Percentiles rank a stretch among this genome's conserved stretches.
phyloP scores from a whole-genome alignment of 2,888 invertebrate genomes.

The Cheilosia vernalis region DNA sequence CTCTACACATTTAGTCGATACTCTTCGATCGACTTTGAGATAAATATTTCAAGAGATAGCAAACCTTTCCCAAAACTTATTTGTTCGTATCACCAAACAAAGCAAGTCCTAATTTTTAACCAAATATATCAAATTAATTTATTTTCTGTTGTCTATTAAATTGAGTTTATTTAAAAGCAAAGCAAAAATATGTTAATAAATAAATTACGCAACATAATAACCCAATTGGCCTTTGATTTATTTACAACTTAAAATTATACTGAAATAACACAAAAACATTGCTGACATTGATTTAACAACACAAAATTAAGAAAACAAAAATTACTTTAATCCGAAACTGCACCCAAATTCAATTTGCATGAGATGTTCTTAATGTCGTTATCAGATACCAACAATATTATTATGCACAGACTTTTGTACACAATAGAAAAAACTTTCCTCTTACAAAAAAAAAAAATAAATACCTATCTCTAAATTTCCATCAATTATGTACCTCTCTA shows the following conservation, averaged over 20 bases:
- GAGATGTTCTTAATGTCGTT: conserved; percentile 65
- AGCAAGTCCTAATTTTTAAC: conserved; percentile 6
- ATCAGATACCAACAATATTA: conserved; percentile 7
- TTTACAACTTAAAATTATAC: background rate
- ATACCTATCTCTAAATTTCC: conserved; percentile 11
- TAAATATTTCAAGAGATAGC: background rate
- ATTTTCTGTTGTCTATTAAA: conserved; percentile 13
- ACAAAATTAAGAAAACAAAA: background rate
- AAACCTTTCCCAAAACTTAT: conserved; percentile 9
- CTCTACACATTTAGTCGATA: no score
- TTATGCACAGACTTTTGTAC: conserved; percentile 47
- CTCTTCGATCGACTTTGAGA: no score
- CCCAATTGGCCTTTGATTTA: conserved; percentile 47
- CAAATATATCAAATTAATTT: conserved; percentile 37
- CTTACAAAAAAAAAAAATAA: conserved; percentile 7
- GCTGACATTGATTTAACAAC: background rate
- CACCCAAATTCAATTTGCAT: conserved; percentile 48
- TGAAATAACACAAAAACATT: conserved; percentile 5
- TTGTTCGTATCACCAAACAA: background rate
- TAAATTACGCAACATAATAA: conserved; percentile 7
- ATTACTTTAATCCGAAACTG: conserved; percentile 8
- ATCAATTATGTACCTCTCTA: conserved; percentile 37
- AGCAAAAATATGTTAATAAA: conserved; percentile 27
- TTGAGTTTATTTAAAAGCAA: conserved; percentile 37
- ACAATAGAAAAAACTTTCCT: conserved; percentile 5